Evolutionary conservation across 2,888 invertebrate genomes (phyloP).

Genomic region (Crocallis elinguaria): DNA sequence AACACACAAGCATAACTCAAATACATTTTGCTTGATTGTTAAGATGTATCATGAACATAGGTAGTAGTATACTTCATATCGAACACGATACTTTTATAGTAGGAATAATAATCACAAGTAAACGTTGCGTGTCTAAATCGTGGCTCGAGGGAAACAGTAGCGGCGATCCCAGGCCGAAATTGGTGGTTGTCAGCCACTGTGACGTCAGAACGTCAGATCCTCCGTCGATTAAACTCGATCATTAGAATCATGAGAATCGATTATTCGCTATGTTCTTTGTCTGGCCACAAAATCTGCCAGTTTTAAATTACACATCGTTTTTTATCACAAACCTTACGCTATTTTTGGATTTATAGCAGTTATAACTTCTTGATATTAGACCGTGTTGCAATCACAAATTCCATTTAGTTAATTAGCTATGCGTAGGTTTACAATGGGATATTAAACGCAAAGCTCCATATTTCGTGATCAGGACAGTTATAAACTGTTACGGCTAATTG

Average conservation of each 20-base stretch:
- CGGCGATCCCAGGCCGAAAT: conserved; percentile 60
- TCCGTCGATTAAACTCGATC: conserved; percentile 50
- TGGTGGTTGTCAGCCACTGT: conserved; percentile 61
- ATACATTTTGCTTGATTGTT: too few species aligned
- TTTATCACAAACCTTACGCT: conserved; percentile 7
- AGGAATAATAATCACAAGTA: conserved; percentile 20
- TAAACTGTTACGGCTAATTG: conserved; percentile 56
- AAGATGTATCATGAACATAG: too few species aligned
- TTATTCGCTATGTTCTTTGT: conserved; percentile 38
- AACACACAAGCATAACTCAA: too few species aligned
- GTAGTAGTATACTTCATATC: not conserved
- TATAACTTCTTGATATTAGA: not conserved
- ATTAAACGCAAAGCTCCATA: conserved; percentile 1
- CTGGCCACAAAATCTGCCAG: conserved; percentile 1
- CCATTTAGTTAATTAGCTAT: not conserved
- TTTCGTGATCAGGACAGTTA: conserved; percentile 35
- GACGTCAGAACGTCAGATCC: conserved; percentile 44
- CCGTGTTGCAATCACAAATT: not conserved
- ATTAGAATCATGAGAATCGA: conserved; percentile 69
- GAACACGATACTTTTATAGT: conserved; percentile 26
- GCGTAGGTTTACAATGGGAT: not conserved
- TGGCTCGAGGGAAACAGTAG: conserved; percentile 65
- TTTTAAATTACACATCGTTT: not conserved
- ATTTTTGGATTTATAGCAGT: not conserved
- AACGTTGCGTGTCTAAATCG: conserved; percentile 61